Evolutionary conservation across 1,140 invertebrate genomes (phyloP).

Genomic region (Onthophagus taurus): DNA sequence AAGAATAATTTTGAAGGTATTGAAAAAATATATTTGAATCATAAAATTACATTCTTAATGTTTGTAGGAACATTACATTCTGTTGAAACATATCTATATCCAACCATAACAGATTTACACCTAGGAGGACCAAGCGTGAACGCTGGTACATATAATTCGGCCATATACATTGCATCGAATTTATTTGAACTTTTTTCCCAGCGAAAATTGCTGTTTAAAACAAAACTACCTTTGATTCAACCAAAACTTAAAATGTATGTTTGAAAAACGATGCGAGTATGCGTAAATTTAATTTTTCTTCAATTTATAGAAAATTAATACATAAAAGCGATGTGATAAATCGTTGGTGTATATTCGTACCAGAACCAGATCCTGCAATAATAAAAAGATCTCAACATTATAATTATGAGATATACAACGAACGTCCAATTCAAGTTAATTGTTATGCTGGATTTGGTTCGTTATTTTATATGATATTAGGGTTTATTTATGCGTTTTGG

Average conservation of each 20-base stretch:
- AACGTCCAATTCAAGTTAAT: conserved; percentile 60
- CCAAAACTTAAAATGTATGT: too few relatives aligned
- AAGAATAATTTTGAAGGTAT: conserved; percentile 63
- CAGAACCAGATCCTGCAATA: conserved; percentile 70
- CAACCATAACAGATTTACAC: conserved; percentile 29
- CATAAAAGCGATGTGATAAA: conserved; percentile 52
- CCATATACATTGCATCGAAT: conserved; percentile 61
- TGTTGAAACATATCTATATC: conserved; percentile 63
- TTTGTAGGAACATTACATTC: conserved; percentile 57
- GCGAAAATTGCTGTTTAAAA: conserved; percentile 54
- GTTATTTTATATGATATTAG: conserved; percentile 39
- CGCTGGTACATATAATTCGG: conserved; percentile 76
- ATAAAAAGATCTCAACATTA: conserved; percentile 65
- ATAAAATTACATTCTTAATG: background rate
- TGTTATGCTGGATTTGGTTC: conserved; percentile 50
- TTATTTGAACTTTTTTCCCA: conserved; percentile 50
- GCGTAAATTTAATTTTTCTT: too few relatives aligned
- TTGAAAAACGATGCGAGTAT: conserved; percentile 39
- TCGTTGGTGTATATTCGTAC: conserved; percentile 69
- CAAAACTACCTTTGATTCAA: conserved; percentile 50
- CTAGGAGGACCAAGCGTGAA: conserved; percentile 42
- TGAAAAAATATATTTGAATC: conserved; percentile 1
- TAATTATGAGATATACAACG: conserved; percentile 55
- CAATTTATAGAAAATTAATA: too few relatives aligned
- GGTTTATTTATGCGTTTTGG: conserved; percentile 47